Evolutionary conservation across 1,140 invertebrate genomes (phyloP).

Genomic region (Lineus longissimus): DNA sequence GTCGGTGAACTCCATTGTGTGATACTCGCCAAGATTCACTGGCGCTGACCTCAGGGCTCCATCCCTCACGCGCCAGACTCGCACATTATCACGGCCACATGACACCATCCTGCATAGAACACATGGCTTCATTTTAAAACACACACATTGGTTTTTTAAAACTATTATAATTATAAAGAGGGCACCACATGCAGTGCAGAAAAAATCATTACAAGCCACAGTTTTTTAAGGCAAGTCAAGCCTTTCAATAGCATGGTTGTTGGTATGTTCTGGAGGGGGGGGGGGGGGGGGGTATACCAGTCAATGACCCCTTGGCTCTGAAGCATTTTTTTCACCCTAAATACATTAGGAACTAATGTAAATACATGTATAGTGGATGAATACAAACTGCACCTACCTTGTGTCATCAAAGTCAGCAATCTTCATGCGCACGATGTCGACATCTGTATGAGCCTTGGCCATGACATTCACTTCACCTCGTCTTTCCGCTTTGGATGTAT

Average conservation of each 20-base stretch:
- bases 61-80: conserved; percentile 51
- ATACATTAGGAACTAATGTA: no score
- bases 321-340: no score
- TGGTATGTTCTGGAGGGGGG: no score
- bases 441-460: conserved; percentile 51
- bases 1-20: conserved; percentile 52
- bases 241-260: no score
- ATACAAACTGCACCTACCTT: conserved; percentile 23
- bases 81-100: conserved; percentile 51
- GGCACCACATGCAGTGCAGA: no score
- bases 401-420: conserved; percentile 50
- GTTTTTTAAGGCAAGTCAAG: background rate
- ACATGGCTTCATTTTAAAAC: no score
- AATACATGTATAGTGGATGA: no score
- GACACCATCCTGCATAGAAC: conserved; percentile 44
- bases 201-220: background rate
- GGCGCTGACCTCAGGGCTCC: conserved; percentile 47
- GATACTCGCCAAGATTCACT: conserved; percentile 46
- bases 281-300: no score
- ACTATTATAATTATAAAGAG: background rate
- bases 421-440: conserved; percentile 43
- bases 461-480: conserved; percentile 40
- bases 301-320: no score
- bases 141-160: no score
- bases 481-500: conserved; percentile 38